phyloP scores from a whole-genome alignment of 2,113 vertebrate species.

The Oenanthe melanoleuca region DNA sequence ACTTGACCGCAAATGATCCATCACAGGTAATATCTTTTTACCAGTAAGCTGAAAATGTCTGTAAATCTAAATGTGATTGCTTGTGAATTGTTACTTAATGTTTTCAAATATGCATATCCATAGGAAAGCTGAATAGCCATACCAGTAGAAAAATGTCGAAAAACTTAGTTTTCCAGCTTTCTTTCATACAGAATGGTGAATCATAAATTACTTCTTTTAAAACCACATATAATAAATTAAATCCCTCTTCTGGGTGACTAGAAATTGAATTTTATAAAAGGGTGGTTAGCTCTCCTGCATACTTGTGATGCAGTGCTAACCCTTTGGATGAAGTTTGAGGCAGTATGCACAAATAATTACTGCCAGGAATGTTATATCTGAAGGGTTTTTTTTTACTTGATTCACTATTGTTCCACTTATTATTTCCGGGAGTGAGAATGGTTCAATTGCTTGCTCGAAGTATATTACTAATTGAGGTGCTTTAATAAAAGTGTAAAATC shows the following conservation, averaged over 20 bases:
- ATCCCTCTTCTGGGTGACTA: slow-evolving; percentile 35
- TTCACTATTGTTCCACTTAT: background rate
- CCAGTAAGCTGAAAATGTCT: slow-evolving; percentile 84
- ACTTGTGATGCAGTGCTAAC: background rate
- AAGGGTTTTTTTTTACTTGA: background rate
- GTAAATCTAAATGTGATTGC: slow-evolving; percentile 82
- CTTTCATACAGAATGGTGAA: slow-evolving; percentile 53
- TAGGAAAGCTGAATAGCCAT: slow-evolving; percentile 68
- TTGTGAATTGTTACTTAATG: slow-evolving; percentile 82
- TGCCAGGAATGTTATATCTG: background rate
- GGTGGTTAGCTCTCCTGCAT: background rate
- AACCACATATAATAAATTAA: slow-evolving; percentile 69
- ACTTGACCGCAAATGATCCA: slow-evolving; percentile 93
- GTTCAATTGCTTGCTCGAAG: background rate
- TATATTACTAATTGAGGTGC: background rate
- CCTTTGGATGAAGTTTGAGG: background rate
- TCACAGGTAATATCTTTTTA: slow-evolving; percentile 95
- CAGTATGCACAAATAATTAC: background rate
- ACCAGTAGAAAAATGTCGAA: slow-evolving; percentile 47
- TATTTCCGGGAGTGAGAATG: background rate
- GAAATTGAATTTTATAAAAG: slow-evolving; percentile 44
- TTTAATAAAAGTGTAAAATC: background rate
- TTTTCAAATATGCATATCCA: slow-evolving; percentile 84
- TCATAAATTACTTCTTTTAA: slow-evolving; percentile 57
- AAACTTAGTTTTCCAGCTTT: slow-evolving; percentile 65